These are phyloP conservation scores for Patiria miniata DNA, from an alignment of 35 echinoderm and acorn worm species.

Conservation along the genomic window DNA sequence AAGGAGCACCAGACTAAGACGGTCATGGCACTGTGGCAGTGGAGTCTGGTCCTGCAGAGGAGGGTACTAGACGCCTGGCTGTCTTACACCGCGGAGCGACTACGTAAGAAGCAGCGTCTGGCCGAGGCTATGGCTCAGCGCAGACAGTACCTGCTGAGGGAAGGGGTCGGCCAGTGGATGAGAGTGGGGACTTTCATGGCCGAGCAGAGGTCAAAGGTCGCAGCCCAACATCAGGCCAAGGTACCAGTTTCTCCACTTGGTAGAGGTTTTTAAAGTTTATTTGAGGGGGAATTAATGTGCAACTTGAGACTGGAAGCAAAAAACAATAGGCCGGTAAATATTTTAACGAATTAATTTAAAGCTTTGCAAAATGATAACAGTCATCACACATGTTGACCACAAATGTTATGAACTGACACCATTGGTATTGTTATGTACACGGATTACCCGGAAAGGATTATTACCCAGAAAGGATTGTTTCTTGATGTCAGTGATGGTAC, in stretches of 20 bases:
- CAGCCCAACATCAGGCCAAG: conserved; percentile 68
- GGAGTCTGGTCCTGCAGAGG: conserved; percentile 85
- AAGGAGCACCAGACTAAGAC: conserved; percentile 64
- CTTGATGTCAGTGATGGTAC: no score
- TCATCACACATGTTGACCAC: neutral
- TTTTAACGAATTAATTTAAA: no score
- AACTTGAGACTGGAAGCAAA: neutral
- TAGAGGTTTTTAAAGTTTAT: neutral
- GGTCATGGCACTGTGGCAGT: conserved; percentile 81
- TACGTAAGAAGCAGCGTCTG: conserved; percentile 69
- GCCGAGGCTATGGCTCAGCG: conserved; percentile 63
- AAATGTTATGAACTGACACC: no score
- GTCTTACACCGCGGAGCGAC: conserved; percentile 47
- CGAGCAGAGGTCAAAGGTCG: conserved; percentile 50
- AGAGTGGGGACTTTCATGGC: conserved; percentile 52
- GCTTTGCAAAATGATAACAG: no score
- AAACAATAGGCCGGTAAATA: neutral
- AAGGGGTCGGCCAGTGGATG: conserved; percentile 80
- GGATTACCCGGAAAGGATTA: no score
- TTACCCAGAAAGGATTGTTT: no score
- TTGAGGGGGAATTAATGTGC: neutral
- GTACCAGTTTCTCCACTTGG: neutral
- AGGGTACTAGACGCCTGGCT: conserved; percentile 74
- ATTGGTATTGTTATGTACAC: no score
- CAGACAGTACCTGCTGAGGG: conserved; percentile 66